A percentile compares a stretch with the other conserved stretches of the same genome.
phyloP scores from a whole-genome alignment of 2,113 vertebrate species.

The Chaenogobius annularis region DNA sequence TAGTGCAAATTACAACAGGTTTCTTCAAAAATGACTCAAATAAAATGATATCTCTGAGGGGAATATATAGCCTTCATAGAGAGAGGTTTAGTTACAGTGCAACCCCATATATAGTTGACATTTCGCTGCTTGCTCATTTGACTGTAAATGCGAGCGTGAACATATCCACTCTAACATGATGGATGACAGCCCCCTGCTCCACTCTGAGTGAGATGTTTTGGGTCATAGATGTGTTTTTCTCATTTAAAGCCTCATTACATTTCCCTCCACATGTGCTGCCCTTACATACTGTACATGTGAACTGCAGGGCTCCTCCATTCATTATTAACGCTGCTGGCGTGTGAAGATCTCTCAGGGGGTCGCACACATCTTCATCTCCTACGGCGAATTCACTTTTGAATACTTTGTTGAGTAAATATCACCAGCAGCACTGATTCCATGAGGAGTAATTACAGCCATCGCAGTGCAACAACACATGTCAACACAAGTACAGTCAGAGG shows the following conservation, averaged over 20 bases:
- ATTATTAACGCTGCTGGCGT: constrained; percentile 60
- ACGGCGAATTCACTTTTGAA: constrained; percentile 26
- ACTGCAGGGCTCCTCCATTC: constrained; percentile 23
- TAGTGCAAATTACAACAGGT: too few relatives aligned
- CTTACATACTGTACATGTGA: constrained; percentile 8
- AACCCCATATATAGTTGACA: not conserved
- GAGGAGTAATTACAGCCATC: constrained; percentile 52
- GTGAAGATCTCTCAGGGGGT: constrained; percentile 53
- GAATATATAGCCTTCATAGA: not conserved
- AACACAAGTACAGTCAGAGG: constrained; percentile 46
- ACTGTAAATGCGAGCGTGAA: not conserved
- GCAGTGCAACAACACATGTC: constrained; percentile 11
- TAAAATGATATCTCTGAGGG: too few relatives aligned
- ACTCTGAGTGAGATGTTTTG: not conserved
- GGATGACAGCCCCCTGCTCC: constrained; percentile 21
- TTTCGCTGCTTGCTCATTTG: not conserved
- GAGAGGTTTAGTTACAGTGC: not conserved
- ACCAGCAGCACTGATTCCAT: constrained; percentile 39
- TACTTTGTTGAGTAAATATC: constrained; percentile 56
- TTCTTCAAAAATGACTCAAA: too few relatives aligned
- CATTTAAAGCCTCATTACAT: constrained; percentile 30
- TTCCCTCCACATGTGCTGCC: constrained; percentile 7
- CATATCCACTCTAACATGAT: constrained; percentile 19
- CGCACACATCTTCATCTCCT: constrained; percentile 48
- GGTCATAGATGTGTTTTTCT: constrained; percentile 1